phyloP scores from a whole-genome alignment of 2,888 invertebrate species.

The Nomada flava region DNA sequence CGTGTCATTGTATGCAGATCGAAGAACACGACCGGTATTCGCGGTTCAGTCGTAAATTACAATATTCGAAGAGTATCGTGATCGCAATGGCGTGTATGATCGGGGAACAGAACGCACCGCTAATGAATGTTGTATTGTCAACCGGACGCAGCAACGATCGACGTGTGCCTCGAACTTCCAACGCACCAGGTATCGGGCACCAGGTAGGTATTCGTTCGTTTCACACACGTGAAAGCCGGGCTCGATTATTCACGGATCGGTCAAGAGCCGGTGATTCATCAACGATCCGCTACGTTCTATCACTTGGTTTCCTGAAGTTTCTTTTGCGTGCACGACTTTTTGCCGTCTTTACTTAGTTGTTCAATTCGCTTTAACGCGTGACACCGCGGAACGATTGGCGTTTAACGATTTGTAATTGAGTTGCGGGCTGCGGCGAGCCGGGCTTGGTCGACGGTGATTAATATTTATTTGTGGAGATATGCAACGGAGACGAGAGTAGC shows the following conservation, averaged over 20 bases:
- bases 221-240: constrained; percentile 34
- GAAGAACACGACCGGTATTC: constrained; percentile 55
- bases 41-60: constrained; percentile 45
- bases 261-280: constrained; percentile 50
- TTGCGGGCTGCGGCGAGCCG: not conserved
- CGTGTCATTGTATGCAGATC: constrained; percentile 63
- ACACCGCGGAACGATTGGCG: constrained; percentile 7
- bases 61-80: constrained; percentile 59
- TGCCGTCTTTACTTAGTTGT: too few relatives aligned
- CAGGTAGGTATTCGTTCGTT: constrained; percentile 7
- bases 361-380: constrained; percentile 5
- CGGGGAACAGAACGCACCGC: not conserved
- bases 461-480: not conserved
- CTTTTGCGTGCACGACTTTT: not conserved
- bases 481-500: not conserved
- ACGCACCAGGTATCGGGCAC: too few relatives aligned
- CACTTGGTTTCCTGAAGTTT: constrained; percentile 29
- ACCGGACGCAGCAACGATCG: constrained; percentile 10
- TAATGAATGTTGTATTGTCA: constrained; percentile 32
- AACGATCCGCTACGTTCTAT: constrained; percentile 14
- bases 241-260: constrained; percentile 52
- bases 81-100: constrained; percentile 36
- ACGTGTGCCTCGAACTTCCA: not conserved
- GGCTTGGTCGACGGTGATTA: not conserved
- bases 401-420: constrained; percentile 36